These are phyloP conservation scores for Linyphia triangularis DNA, from an alignment of 2,888 invertebrate genomes.

Conservation along the genomic window DNA sequence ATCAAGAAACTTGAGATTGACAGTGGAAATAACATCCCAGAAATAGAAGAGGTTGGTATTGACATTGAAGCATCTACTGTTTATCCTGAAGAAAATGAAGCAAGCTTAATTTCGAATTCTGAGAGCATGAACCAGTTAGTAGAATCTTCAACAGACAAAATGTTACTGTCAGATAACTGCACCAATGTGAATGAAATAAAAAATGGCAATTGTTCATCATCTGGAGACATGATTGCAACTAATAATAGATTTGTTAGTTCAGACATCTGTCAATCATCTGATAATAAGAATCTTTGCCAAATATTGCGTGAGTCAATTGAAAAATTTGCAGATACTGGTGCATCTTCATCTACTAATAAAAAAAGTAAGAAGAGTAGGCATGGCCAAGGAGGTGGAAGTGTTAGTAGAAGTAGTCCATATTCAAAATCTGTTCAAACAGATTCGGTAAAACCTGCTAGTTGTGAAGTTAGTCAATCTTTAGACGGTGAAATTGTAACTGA, in stretches of 20 bases:
- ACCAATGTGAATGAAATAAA: neutral
- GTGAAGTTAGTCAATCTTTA: slow-evolving; percentile 46
- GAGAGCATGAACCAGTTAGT: slow-evolving; percentile 31
- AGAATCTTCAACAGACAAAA: slow-evolving; percentile 38
- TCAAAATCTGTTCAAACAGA: neutral
- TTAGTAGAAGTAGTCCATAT: neutral
- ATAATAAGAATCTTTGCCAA: neutral
- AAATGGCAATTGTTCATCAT: slow-evolving; percentile 38
- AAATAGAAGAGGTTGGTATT: neutral
- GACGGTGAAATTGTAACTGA: neutral
- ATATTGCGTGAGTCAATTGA: neutral
- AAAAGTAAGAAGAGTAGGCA: neutral
- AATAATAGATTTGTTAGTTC: neutral
- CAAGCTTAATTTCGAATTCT: neutral
- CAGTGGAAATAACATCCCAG: slow-evolving; percentile 5
- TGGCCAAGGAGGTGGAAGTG: neutral
- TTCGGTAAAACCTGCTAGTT: neutral
- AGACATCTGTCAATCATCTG: slow-evolving; percentile 34
- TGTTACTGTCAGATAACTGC: neutral
- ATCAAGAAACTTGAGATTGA: neutral
- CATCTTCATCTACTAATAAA: neutral
- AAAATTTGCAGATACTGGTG: slow-evolving; percentile 3
- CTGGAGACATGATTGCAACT: slow-evolving; percentile 9
- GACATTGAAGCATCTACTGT: neutral
- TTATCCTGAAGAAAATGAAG: neutral